phyloP scores from a whole-genome alignment of 2,797 vertebrate genomes.

The Tauraco hartlaubi region DNA sequence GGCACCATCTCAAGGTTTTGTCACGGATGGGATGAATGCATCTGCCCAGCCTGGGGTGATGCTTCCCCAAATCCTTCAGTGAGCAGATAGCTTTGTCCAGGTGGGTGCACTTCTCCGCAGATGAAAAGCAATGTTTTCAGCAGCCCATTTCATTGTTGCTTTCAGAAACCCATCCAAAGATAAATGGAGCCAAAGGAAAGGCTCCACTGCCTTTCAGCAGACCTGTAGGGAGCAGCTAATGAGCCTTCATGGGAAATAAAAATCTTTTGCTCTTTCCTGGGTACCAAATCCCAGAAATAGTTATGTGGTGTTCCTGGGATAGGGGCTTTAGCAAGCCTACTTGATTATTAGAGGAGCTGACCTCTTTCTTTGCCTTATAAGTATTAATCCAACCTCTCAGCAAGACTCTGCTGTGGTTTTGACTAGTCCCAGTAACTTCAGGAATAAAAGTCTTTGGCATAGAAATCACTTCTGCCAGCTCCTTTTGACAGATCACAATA shows the following conservation, averaged over 20 bases:
- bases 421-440: not conserved
- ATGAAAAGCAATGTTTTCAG: not conserved
- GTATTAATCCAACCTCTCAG: not conserved
- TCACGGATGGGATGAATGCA: rapidly evolving
- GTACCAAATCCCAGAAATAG: not conserved
- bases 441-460: conserved; percentile 1
- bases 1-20: not conserved
- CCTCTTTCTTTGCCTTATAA: not conserved
- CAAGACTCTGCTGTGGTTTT: not conserved
- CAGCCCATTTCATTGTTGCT: not conserved
- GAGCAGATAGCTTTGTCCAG: not conserved
- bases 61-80: not conserved
- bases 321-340: not conserved
- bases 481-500: not conserved
- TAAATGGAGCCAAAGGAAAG: rapidly evolving
- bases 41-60: not conserved
- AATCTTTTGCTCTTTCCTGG: not conserved
- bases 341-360: not conserved
- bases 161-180: not conserved
- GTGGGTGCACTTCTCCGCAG: not conserved
- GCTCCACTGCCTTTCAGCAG: not conserved
- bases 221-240: not conserved
- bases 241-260: not conserved
- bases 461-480: not conserved
- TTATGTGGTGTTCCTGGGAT: not conserved